A percentile compares a stretch with the other conserved stretches of the same genome.
Evolutionary conservation across 1,140 invertebrate species (phyloP).

Genomic region (Octopus bimaculoides): DNA sequence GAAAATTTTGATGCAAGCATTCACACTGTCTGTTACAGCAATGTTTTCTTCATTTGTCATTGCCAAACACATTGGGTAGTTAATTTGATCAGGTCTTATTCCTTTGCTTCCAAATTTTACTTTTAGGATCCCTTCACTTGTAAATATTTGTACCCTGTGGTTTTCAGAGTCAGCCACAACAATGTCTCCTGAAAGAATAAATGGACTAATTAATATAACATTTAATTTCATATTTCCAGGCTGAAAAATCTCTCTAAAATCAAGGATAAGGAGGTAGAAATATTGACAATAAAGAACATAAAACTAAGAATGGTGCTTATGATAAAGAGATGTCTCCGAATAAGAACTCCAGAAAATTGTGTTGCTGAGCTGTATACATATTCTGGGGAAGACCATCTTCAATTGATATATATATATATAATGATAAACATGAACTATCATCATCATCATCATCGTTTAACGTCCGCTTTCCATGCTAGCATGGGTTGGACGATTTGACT

Average conservation of each 20-base stretch:
- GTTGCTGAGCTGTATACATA: neutral
- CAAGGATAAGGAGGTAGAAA: neutral
- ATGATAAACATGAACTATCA: no score
- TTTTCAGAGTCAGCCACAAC: slow-evolving; percentile 53
- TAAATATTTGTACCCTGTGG: slow-evolving; percentile 52
- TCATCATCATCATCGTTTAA: no score
- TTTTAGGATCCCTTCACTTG: slow-evolving; percentile 45
- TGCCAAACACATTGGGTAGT: slow-evolving; percentile 48
- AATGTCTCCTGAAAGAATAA: slow-evolving; percentile 42
- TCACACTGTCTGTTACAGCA: slow-evolving; percentile 51
- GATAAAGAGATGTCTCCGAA: neutral
- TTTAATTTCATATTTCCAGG: neutral
- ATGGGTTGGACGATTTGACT: no score
- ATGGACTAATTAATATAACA: slow-evolving; percentile 1
- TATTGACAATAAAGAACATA: neutral
- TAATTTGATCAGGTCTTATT: slow-evolving; percentile 37
- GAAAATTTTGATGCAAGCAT: slow-evolving; percentile 49
- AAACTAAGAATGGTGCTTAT: neutral
- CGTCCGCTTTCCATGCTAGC: no score
- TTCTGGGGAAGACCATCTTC: no score
- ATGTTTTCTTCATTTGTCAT: slow-evolving; percentile 47
- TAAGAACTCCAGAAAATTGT: neutral
- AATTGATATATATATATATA: no score
- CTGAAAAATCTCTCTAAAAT: neutral
- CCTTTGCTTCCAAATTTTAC: slow-evolving; percentile 48